Evolutionary conservation across 2,888 invertebrate species (phyloP).

Genomic region (Agonopterix subpropinquella): DNA sequence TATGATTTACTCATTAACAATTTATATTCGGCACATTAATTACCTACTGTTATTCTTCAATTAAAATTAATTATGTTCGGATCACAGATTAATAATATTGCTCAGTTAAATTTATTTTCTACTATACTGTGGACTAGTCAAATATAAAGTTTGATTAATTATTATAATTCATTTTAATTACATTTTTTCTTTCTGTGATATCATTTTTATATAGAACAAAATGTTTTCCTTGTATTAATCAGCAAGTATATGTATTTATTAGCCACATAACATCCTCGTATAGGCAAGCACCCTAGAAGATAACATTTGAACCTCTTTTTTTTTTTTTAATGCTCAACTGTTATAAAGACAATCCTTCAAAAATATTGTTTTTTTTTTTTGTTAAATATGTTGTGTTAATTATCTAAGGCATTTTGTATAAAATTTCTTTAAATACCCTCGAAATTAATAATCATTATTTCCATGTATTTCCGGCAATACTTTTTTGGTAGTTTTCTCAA

Average conservation of each 20-base stretch:
- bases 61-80: neutral
- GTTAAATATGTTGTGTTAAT: conserved; percentile 17
- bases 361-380: conserved; percentile 16
- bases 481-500: too few species aligned
- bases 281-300: conserved; percentile 21
- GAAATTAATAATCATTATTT: too few species aligned
- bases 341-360: conserved; percentile 24
- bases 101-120: conserved; percentile 33
- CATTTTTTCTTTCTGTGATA: conserved; percentile 61
- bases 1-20: neutral
- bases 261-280: conserved; percentile 62
- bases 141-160: conserved; percentile 45
- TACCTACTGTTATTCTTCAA: neutral
- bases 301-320: neutral
- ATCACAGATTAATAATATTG: conserved; percentile 15
- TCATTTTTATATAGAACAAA: conserved; percentile 57
- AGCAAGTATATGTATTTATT: conserved; percentile 36
- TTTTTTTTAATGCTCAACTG: conserved; percentile 28
- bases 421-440: too few species aligned
- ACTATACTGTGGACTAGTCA: conserved; percentile 57
- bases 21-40: neutral
- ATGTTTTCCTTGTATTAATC: conserved; percentile 16
- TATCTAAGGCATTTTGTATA: too few species aligned
- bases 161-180: conserved; percentile 30
- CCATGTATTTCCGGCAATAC: too few species aligned